Percentiles rank a stretch among this genome's conserved stretches.
These are phyloP conservation scores for Lutjanus argentimaculatus DNA, from an alignment of 2,797 vertebrate genomes.

Conservation along the genomic window DNA sequence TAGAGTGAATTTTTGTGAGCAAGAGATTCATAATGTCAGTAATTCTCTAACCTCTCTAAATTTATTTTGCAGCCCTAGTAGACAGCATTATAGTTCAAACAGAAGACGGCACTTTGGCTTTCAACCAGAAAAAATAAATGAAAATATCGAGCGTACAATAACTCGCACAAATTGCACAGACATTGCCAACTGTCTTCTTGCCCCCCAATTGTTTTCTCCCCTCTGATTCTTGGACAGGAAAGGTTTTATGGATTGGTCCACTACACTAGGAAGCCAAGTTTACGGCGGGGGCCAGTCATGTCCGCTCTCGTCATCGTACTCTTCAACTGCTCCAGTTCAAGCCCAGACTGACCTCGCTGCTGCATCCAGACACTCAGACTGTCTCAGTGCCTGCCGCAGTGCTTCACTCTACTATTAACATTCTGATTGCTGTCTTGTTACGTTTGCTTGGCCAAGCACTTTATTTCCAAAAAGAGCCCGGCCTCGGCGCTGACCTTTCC, in stretches of 20 bases:
- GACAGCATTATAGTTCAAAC: conserved; percentile 33
- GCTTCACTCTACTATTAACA: conserved; percentile 65
- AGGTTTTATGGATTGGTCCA: conserved; percentile 51
- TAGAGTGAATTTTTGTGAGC: background rate
- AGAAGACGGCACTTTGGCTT: conserved; percentile 33
- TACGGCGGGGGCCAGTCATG: conserved; percentile 38
- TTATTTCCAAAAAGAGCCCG: conserved; percentile 53
- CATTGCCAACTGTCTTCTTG: conserved; percentile 31
- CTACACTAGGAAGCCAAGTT: conserved; percentile 52
- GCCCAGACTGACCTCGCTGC: conserved; percentile 43
- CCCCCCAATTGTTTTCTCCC: conserved; percentile 29
- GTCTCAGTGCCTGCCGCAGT: conserved; percentile 52
- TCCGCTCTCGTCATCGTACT: conserved; percentile 52
- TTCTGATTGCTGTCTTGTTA: conserved; percentile 75
- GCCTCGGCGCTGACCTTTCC: conserved; percentile 72
- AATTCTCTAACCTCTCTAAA: conserved; percentile 16
- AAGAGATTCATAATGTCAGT: conserved; percentile 1
- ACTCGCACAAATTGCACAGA: conserved; percentile 45
- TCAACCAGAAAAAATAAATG: conserved; percentile 25
- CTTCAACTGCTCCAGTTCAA: conserved; percentile 45
- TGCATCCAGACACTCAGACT: conserved; percentile 56
- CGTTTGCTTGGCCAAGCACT: conserved; percentile 66
- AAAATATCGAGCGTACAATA: conserved; percentile 35
- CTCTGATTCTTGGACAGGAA: conserved; percentile 33
- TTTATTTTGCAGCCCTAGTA: conserved; percentile 15